phyloP scores from a whole-genome alignment of 1,140 invertebrate genomes.

The Proales similis region DNA sequence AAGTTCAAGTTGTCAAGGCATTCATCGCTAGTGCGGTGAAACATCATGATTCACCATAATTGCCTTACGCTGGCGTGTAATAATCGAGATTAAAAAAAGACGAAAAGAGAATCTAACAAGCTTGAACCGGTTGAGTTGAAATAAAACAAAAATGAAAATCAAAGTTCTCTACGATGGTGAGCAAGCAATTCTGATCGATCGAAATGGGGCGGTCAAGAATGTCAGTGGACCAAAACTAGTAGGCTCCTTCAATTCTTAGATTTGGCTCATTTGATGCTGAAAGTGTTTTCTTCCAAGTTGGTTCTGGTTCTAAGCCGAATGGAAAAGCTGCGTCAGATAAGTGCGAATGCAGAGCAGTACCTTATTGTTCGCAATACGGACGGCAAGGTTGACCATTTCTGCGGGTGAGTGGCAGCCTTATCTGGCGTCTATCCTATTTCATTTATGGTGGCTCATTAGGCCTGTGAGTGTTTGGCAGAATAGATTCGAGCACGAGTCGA shows the following conservation, averaged over 20 bases:
- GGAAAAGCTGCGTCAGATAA: slow-evolving; percentile 42
- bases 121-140: too few species aligned
- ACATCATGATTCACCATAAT: too few species aligned
- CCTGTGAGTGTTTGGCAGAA: background rate
- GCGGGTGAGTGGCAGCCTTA: slow-evolving; percentile 42
- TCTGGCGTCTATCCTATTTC: background rate
- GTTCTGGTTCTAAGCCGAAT: slow-evolving; percentile 46
- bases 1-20: too few species aligned
- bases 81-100: too few species aligned
- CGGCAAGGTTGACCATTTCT: slow-evolving; percentile 44
- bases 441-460: background rate
- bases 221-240: slow-evolving; percentile 45
- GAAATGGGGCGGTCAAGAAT: slow-evolving; percentile 44
- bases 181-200: slow-evolving; percentile 45
- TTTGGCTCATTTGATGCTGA: background rate
- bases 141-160: slow-evolving; percentile 43
- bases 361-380: slow-evolving; percentile 45
- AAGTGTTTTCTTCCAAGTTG: slow-evolving; percentile 41
- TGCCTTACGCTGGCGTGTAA: too few species aligned
- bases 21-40: too few species aligned
- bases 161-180: slow-evolving; percentile 46
- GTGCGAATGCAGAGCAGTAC: slow-evolving; percentile 45
- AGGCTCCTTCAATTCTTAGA: slow-evolving; percentile 20
- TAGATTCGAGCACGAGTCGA: slow-evolving; percentile 41
- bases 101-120: too few species aligned